A percentile compares a stretch with the other conserved stretches of the same genome.
phyloP scores from a whole-genome alignment of 2,113 vertebrate genomes.

The Panthera leo region DNA sequence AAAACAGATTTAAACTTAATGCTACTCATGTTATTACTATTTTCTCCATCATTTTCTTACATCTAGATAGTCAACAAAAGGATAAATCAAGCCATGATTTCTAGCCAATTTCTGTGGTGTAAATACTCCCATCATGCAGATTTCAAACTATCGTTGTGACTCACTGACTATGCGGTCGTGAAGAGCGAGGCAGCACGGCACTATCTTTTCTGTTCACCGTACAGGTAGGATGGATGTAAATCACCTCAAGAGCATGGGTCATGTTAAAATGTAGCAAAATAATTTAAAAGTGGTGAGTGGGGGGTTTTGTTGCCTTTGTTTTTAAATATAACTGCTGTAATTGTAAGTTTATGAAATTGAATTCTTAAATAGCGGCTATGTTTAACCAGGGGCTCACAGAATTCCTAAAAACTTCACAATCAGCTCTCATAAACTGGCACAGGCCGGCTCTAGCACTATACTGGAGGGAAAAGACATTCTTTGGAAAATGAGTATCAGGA shows the following conservation, averaged over 20 bases:
- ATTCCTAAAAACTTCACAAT: not conserved
- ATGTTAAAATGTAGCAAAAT: not conserved
- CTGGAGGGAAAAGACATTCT: not conserved
- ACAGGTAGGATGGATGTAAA: rapidly evolving
- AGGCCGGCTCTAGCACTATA: not conserved
- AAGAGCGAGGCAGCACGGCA: rapidly evolving
- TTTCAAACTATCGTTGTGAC: not conserved
- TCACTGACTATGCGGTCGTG: rapidly evolving
- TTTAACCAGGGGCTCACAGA: conserved; percentile 2
- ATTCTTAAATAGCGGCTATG: not conserved
- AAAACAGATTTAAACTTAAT: not conserved
- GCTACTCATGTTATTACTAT: not conserved
- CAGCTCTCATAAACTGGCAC: not conserved
- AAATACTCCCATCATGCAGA: not conserved
- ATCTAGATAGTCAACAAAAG: not conserved
- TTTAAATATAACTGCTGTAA: not conserved
- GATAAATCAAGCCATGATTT: not conserved
- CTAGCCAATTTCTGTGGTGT: not conserved
- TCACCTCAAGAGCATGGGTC: not conserved
- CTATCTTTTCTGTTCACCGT: rapidly evolving
- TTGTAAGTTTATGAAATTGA: not conserved
- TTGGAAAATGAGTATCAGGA: not conserved
- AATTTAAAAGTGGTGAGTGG: not conserved
- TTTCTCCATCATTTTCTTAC: not conserved
- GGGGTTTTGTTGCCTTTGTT: not conserved